Conservation (phyloP, 2,113 vertebrate species). For the Buteo buteo region DNA sequence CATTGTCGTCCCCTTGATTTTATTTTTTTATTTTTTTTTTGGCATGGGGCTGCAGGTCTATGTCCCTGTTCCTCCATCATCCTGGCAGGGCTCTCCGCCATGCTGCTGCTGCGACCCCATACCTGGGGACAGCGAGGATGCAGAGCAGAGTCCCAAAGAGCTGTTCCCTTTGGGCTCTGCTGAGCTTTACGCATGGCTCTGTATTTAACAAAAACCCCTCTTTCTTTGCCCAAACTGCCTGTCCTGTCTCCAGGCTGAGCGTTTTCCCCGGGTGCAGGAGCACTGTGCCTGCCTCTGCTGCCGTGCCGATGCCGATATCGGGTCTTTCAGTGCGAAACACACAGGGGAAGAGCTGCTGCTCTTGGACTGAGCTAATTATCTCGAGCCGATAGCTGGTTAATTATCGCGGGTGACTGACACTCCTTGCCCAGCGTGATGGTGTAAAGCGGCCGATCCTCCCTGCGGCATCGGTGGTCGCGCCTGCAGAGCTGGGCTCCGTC, state of each 20-base stretch:
- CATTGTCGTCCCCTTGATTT: not conserved
- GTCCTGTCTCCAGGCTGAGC: not conserved
- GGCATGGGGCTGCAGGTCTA: fast-evolving
- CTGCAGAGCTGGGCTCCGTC: fast-evolving
- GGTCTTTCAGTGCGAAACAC: fast-evolving
- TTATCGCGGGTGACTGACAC: not conserved
- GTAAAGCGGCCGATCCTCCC: not conserved
- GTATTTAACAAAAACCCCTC: not conserved
- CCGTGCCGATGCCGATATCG: fast-evolving
- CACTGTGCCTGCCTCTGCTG: fast-evolving
- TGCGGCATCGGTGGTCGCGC: fast-evolving
- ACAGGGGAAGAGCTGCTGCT: not conserved
- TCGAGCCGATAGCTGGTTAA: not conserved
- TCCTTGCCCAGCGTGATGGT: not conserved
- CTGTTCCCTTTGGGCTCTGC: not conserved
- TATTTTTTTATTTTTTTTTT: not conserved
- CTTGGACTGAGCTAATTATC: not conserved
- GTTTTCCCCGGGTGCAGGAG: not conserved
- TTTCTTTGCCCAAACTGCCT: not conserved
- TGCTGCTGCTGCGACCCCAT: fast-evolving
- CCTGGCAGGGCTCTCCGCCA: fast-evolving
- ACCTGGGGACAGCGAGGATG: not conserved
- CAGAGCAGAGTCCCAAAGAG: not conserved
- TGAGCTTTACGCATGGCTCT: fast-evolving
- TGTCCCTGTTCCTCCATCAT: not conserved